phyloP scores from a whole-genome alignment of 2,888 invertebrate genomes.

The Scaeva pyrastri region DNA sequence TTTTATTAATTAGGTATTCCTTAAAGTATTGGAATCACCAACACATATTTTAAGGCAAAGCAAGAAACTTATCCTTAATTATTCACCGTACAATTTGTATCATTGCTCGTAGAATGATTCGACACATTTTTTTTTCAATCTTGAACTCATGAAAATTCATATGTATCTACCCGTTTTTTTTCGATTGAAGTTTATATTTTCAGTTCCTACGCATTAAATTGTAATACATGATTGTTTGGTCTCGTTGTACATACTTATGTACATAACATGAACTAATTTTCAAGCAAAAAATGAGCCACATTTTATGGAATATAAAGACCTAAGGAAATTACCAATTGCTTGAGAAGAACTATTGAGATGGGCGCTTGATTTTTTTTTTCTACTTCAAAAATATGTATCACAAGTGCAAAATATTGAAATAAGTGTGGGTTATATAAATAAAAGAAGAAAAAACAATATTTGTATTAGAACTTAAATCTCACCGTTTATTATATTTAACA shows the following conservation, averaged over 20 bases:
- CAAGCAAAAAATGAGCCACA: conserved; percentile 1
- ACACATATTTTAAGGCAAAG: not conserved
- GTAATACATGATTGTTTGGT: conserved; percentile 31
- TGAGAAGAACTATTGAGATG: not conserved
- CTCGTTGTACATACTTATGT: not conserved
- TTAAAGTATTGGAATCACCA: conserved; percentile 9
- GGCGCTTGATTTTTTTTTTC: conserved; percentile 28
- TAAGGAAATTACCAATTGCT: not conserved
- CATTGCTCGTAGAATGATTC: not conserved
- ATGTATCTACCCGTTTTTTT: conserved; percentile 26
- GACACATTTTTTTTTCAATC: conserved; percentile 5
- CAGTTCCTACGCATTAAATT: conserved; percentile 56
- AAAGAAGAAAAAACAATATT: conserved; percentile 52
- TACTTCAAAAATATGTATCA: conserved; percentile 14
- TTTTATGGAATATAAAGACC: not conserved
- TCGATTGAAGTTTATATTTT: conserved; percentile 25
- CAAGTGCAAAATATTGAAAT: conserved; percentile 41
- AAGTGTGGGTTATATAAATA: conserved; percentile 53
- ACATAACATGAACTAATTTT: conserved; percentile 5
- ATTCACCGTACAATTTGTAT: conserved; percentile 11
- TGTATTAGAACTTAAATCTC: conserved; percentile 78
- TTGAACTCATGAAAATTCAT: conserved; percentile 1
- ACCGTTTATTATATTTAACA: conserved; percentile 81
- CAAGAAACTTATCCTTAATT: conserved; percentile 13
- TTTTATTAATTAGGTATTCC: conserved; percentile 4